Percentiles rank a stretch among this genome's conserved stretches.
Conservation (phyloP, 2,797 vertebrate genomes). For the Megalops cyprinoides region DNA sequence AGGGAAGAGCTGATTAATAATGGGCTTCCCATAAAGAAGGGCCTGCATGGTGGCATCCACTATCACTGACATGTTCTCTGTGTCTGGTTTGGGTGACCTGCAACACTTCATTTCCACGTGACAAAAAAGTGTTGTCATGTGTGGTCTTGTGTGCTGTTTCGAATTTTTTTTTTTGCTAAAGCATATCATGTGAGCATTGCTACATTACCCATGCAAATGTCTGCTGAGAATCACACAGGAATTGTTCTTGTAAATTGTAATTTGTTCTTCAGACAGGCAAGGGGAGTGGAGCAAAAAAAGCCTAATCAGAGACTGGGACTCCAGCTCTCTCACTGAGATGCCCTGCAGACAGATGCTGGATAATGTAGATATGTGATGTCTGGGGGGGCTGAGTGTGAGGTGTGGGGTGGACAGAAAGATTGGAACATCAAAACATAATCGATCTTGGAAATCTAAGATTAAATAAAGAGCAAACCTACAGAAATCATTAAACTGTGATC, state of each 20-base stretch:
- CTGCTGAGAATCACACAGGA: constrained; percentile 57
- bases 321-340: not conserved
- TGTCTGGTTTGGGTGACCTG: too few relatives aligned
- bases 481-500: constrained; percentile 48
- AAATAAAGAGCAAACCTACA: constrained; percentile 59
- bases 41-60: too few relatives aligned
- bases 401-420: constrained; percentile 36
- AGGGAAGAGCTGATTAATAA: too few relatives aligned
- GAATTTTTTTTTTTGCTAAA: constrained; percentile 66
- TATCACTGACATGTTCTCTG: too few relatives aligned
- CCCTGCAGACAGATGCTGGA: constrained; percentile 65
- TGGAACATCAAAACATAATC: constrained; percentile 46
- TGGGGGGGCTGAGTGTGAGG: constrained; percentile 52
- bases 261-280: not conserved
- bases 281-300: constrained; percentile 19
- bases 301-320: not conserved
- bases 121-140: too few relatives aligned
- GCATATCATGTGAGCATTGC: constrained; percentile 66
- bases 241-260: not conserved
- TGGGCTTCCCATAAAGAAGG: too few relatives aligned
- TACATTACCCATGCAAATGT: constrained; percentile 64
- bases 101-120: too few relatives aligned
- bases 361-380: constrained; percentile 66
- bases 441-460: constrained; percentile 59
- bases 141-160: too few relatives aligned